Evolutionary conservation across 2,113 vertebrate genomes (phyloP).

Genomic region (Illadopsis cleaveri): DNA sequence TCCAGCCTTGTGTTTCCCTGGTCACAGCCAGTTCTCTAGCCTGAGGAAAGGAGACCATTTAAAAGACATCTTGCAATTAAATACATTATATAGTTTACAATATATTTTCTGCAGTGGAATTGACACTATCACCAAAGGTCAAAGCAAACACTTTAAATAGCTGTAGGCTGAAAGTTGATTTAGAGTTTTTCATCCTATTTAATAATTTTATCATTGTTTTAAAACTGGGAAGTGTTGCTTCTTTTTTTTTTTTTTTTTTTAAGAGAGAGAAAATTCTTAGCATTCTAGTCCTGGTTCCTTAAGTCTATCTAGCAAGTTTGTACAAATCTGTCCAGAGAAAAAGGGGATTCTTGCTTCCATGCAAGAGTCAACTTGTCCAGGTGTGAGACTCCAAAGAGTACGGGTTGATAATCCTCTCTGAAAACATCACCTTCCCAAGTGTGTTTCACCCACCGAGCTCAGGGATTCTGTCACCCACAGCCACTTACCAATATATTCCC

Average conservation of each 20-base stretch:
- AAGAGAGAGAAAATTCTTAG: slow-evolving; percentile 65
- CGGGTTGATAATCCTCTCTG: slow-evolving; percentile 28
- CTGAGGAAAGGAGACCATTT: slow-evolving; percentile 46
- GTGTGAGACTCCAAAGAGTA: slow-evolving; percentile 43
- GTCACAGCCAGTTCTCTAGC: slow-evolving; percentile 18
- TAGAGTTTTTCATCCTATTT: slow-evolving; percentile 9
- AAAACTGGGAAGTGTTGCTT: slow-evolving; percentile 8
- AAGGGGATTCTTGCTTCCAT: slow-evolving; percentile 72
- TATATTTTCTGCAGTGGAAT: slow-evolving; percentile 28
- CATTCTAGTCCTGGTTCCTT: slow-evolving; percentile 80
- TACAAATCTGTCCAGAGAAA: slow-evolving; percentile 76
- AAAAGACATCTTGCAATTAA: slow-evolving; percentile 63
- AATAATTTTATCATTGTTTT: slow-evolving; percentile 46
- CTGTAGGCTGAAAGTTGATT: slow-evolving; percentile 1
- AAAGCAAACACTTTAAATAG: slow-evolving; percentile 33
- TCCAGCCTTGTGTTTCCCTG: neutral
- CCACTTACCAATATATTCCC: neutral
- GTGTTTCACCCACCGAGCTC: neutral
- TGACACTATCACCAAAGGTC: slow-evolving; percentile 39
- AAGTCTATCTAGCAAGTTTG: slow-evolving; percentile 79
- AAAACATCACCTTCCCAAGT: neutral
- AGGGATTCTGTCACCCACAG: neutral
- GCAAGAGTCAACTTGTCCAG: slow-evolving; percentile 80
- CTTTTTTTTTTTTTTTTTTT: neutral
- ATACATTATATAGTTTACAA: slow-evolving; percentile 22